These are phyloP conservation scores for Ptychoptera albimana DNA, from an alignment of 2,888 invertebrate genomes.

Conservation along the genomic window DNA sequence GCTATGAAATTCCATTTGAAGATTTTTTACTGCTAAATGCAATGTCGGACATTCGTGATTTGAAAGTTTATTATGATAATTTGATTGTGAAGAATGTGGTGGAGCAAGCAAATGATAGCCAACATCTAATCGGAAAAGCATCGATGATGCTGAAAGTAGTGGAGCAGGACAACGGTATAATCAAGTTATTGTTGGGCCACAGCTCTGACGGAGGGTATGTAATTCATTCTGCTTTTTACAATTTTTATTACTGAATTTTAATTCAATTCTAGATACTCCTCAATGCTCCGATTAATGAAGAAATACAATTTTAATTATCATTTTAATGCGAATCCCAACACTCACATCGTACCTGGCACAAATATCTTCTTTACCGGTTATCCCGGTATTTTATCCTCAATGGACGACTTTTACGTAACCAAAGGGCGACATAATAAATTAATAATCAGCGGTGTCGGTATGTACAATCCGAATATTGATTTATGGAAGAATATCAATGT, in stretches of 20 bases:
- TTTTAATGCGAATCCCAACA: slow-evolving; percentile 32
- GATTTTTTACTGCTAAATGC: slow-evolving; percentile 63
- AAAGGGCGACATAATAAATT: slow-evolving; percentile 39
- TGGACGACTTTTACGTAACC: slow-evolving; percentile 67
- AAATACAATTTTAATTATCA: slow-evolving; percentile 68
- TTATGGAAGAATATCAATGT: slow-evolving; percentile 54
- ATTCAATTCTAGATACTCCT: slow-evolving; percentile 39
- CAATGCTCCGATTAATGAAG: slow-evolving; percentile 73
- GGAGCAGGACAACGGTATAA: slow-evolving; percentile 9
- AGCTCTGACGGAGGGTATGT: slow-evolving; percentile 48
- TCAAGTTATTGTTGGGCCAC: slow-evolving; percentile 57
- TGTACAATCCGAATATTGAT: slow-evolving; percentile 54
- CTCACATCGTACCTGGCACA: slow-evolving; percentile 43
- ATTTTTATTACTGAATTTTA: neutral
- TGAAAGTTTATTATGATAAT: slow-evolving; percentile 27
- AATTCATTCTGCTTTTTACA: neutral
- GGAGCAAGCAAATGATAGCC: slow-evolving; percentile 14
- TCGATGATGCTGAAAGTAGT: slow-evolving; percentile 22
- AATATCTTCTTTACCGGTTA: slow-evolving; percentile 67
- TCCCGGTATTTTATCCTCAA: slow-evolving; percentile 65
- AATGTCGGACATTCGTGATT: slow-evolving; percentile 54
- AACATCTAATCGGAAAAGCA: slow-evolving; percentile 12
- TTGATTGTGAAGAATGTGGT: slow-evolving; percentile 17
- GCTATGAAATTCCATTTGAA: slow-evolving; percentile 40
- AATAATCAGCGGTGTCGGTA: slow-evolving; percentile 59